These are phyloP conservation scores for Thinocorus orbignyianus DNA, from an alignment of 2,113 vertebrate genomes.

Conservation along the genomic window DNA sequence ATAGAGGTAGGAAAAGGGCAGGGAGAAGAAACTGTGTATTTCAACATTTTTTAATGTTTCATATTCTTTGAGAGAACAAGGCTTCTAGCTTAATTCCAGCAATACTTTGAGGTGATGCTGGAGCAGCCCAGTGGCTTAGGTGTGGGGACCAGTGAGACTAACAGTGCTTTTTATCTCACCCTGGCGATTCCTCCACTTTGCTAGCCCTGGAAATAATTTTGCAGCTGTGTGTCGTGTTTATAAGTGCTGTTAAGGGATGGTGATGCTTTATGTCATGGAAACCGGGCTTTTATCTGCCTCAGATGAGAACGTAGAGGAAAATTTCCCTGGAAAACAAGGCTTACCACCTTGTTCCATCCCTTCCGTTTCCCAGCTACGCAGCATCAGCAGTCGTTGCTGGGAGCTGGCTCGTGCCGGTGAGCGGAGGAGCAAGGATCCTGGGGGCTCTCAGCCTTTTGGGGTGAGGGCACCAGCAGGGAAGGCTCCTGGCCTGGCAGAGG, in stretches of 20 bases:
- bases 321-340: not conserved
- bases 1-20: not conserved
- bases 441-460: not conserved
- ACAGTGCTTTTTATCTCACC: not conserved
- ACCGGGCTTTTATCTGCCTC: not conserved
- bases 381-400: not conserved
- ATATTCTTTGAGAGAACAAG: not conserved
- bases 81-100: not conserved
- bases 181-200: not conserved
- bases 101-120: not conserved
- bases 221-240: not conserved
- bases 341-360: not conserved
- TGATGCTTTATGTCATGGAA: not conserved
- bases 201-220: not conserved
- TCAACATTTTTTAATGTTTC: not conserved
- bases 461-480: not conserved
- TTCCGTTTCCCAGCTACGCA: not conserved
- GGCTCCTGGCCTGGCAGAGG: not conserved
- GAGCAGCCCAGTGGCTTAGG: not conserved
- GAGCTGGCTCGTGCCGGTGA: not conserved
- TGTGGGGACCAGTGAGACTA: not conserved
- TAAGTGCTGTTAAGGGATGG: not conserved
- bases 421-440: not conserved
- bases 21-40: not conserved
- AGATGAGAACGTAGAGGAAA: not conserved